These are phyloP conservation scores for Lamellibrachia luymesi DNA, from an alignment of 1,140 invertebrate genomes.

Conservation along the genomic window DNA sequence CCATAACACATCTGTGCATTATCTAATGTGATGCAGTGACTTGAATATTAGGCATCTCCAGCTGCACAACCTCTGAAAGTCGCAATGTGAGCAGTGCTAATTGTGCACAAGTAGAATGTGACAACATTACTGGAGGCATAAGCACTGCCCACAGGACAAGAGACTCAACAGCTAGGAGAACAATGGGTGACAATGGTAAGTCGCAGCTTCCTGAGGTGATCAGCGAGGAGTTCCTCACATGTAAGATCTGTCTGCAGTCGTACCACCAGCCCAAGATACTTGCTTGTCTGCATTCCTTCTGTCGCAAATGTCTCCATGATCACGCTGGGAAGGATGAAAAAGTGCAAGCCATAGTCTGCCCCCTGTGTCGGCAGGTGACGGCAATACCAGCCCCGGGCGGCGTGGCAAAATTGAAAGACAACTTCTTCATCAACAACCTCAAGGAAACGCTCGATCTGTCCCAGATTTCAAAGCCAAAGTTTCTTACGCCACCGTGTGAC, in stretches of 20 bases:
- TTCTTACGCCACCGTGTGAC: background rate
- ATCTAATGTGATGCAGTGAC: background rate
- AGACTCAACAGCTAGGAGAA: background rate
- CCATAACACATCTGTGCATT: background rate
- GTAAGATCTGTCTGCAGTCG: slow-evolving; percentile 56
- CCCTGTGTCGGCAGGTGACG: slow-evolving; percentile 17
- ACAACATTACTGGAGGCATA: background rate
- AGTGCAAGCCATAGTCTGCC: background rate
- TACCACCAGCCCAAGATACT: slow-evolving; percentile 71
- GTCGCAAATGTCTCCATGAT: slow-evolving; percentile 69
- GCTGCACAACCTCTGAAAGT: background rate
- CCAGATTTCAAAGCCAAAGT: background rate
- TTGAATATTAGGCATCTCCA: background rate
- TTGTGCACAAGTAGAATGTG: background rate
- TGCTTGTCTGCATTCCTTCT: slow-evolving; percentile 89
- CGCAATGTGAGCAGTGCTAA: background rate
- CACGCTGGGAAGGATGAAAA: slow-evolving; percentile 1
- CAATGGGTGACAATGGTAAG: background rate
- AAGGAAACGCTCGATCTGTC: background rate
- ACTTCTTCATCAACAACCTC: slow-evolving; percentile 19
- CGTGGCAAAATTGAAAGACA: slow-evolving; percentile 10
- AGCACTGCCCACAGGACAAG: background rate
- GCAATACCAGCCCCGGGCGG: background rate
- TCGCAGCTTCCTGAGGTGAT: slow-evolving; percentile 33
- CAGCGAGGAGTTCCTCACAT: slow-evolving; percentile 56